A percentile compares a stretch with the other conserved stretches of the same genome.
Conservation (phyloP, 2,797 vertebrate genomes). For the Xiphorhynchus erythropygius region DNA sequence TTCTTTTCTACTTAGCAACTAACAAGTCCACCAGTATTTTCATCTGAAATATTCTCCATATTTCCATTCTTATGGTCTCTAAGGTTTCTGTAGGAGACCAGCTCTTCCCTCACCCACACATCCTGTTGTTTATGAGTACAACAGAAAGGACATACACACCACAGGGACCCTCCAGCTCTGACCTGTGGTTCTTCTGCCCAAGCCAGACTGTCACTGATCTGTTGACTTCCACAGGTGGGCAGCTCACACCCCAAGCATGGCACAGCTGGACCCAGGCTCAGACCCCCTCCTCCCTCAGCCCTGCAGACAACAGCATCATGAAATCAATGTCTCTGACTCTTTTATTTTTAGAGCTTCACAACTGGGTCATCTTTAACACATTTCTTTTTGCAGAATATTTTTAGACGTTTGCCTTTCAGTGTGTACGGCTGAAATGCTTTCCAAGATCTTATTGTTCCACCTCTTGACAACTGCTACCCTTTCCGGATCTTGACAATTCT, state of each 20-base stretch:
- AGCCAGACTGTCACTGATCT: not conserved
- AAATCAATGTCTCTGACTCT: not conserved
- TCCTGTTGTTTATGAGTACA: not conserved
- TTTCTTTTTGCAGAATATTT: not conserved
- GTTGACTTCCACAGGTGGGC: not conserved
- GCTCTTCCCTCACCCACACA: not conserved
- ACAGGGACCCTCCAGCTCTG: not conserved
- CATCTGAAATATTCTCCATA: not conserved
- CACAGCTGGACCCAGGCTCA: not conserved
- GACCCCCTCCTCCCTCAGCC: not conserved
- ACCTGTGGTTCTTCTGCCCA: not conserved
- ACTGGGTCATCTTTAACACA: not conserved
- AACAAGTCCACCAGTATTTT: not conserved
- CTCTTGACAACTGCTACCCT: not conserved
- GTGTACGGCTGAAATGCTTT: not conserved
- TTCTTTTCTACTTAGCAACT: not conserved
- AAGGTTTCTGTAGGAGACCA: not conserved
- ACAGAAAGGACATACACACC: not conserved
- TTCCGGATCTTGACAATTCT: not conserved
- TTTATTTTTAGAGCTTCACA: not conserved
- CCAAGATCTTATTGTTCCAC: not conserved
- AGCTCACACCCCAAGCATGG: not conserved
- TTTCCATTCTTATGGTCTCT: not conserved
- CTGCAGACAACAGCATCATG: not conserved
- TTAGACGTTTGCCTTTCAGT: not conserved